These are phyloP conservation scores for Cremastinae sp. DNA, from an alignment of 2,888 invertebrate species.

Conservation along the genomic window DNA sequence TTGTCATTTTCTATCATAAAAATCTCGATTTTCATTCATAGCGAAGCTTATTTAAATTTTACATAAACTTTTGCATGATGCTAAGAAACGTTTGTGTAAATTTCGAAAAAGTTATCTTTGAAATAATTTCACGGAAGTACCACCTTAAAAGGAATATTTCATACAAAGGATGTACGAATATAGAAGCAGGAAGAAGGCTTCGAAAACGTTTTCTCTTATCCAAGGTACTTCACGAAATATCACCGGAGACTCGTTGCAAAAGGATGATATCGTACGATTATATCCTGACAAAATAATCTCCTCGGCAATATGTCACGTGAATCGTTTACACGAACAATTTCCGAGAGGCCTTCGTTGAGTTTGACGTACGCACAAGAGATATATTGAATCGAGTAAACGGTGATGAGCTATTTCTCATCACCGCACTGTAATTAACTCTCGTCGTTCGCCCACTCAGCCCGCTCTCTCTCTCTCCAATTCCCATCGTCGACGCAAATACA, in stretches of 20 bases:
- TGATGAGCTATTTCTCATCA: slow-evolving; percentile 61
- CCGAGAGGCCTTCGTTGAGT: slow-evolving; percentile 24
- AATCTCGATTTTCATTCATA: too few relatives aligned
- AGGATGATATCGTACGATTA: slow-evolving; percentile 9
- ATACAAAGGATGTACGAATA: too few relatives aligned
- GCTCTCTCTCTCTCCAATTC: slow-evolving; percentile 25
- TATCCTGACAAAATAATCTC: slow-evolving; percentile 20
- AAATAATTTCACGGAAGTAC: too few relatives aligned
- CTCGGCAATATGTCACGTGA: slow-evolving; percentile 24
- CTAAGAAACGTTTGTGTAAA: too few relatives aligned
- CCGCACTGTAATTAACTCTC: slow-evolving; percentile 58
- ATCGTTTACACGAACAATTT: slow-evolving; percentile 28
- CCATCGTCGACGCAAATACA: not conserved
- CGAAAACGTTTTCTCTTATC: too few relatives aligned
- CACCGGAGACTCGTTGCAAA: not conserved
- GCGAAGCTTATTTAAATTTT: too few relatives aligned
- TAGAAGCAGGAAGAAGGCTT: too few relatives aligned
- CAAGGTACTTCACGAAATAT: slow-evolving; percentile 4
- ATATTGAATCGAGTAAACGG: slow-evolving; percentile 43
- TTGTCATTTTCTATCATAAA: too few relatives aligned
- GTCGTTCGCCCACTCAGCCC: slow-evolving; percentile 45
- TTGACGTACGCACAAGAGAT: slow-evolving; percentile 15
- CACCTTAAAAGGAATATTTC: too few relatives aligned
- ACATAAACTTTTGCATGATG: too few relatives aligned
- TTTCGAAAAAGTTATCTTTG: too few relatives aligned